phyloP scores from a whole-genome alignment of 2,797 vertebrate species.

The Eidolon dupreanum region DNA sequence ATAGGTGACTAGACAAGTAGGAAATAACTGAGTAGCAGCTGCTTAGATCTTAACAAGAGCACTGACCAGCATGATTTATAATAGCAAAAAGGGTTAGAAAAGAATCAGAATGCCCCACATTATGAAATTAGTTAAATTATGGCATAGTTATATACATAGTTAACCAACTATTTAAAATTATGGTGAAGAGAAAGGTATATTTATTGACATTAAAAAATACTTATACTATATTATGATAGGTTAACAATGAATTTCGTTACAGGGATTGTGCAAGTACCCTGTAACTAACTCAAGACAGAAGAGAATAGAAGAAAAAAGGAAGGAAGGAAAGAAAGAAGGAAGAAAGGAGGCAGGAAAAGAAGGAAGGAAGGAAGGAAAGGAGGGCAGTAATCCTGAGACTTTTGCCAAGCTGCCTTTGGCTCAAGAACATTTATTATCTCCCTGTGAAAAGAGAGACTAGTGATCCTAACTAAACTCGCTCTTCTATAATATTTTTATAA shows the following conservation, averaged over 20 bases:
- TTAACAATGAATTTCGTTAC: neutral
- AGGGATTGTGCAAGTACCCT: neutral
- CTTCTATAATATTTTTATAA: slow-evolving; percentile 19
- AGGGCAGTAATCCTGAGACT: neutral
- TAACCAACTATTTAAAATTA: neutral
- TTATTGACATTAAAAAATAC: neutral
- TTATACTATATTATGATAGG: neutral
- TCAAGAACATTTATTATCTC: slow-evolving; percentile 21
- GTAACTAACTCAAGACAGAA: neutral
- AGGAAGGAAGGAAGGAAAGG: neutral
- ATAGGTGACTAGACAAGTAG: neutral
- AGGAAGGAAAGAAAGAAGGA: neutral
- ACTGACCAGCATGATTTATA: neutral
- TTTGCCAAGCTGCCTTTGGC: neutral
- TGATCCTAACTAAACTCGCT: neutral
- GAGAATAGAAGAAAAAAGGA: neutral
- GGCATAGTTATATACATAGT: neutral
- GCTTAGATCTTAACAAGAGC: neutral
- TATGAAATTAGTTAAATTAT: neutral
- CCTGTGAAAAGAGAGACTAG: neutral
- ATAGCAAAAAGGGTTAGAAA: neutral
- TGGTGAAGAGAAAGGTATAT: neutral
- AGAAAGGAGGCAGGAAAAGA: neutral
- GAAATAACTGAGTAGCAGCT: neutral
- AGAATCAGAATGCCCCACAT: neutral